Conservation (phyloP, 2,797 vertebrate species). For the Ctenosaura bakeri region DNA sequence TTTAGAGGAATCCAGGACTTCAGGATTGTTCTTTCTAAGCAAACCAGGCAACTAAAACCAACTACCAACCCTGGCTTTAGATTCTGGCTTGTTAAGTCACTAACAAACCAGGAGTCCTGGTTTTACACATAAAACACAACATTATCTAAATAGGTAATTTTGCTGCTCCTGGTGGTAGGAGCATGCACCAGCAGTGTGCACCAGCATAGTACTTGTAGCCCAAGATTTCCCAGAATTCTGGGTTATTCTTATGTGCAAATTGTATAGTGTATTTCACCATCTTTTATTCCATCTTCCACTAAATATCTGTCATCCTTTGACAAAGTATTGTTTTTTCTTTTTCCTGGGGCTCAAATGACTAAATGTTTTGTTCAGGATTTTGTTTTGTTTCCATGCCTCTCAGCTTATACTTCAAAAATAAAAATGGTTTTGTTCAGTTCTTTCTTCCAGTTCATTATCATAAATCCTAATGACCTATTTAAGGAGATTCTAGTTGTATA, state of each 20-base stretch:
- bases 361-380: slow-evolving; percentile 51
- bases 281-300: slow-evolving; percentile 22
- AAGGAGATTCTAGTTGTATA: background rate
- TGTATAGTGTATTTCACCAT: background rate
- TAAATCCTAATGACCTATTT: slow-evolving; percentile 45
- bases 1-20: background rate
- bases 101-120: background rate
- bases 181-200: background rate
- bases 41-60: background rate
- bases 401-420: slow-evolving; percentile 63
- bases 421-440: slow-evolving; percentile 65
- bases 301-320: slow-evolving; percentile 35
- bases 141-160: background rate
- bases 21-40: background rate
- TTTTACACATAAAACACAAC: background rate
- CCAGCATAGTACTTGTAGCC: background rate
- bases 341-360: slow-evolving; percentile 37
- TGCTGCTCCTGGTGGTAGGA: background rate
- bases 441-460: slow-evolving; percentile 73
- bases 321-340: slow-evolving; percentile 1
- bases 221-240: background rate
- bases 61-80: background rate
- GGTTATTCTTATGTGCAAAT: background rate
- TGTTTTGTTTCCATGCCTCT: slow-evolving; percentile 68
- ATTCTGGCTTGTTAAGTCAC: background rate